Conservation (phyloP, 2,888 invertebrate species). For the Sinelater perroti region DNA sequence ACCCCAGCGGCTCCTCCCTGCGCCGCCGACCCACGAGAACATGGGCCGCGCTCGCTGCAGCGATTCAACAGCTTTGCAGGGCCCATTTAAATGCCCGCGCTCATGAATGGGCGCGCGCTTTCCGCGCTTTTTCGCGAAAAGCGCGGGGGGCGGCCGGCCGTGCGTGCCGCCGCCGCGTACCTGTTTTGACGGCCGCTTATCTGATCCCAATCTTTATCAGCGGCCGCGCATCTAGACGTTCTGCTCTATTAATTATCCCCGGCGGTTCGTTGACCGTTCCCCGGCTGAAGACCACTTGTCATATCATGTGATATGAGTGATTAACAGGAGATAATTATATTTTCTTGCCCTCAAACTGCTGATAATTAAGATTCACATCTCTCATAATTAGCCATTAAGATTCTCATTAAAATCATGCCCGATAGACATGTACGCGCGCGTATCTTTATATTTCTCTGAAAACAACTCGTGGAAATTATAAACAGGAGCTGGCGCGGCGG, state of each 20-base stretch:
- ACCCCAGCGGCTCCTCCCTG: conserved; percentile 45
- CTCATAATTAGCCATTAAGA: conserved; percentile 43
- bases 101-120: conserved; percentile 38
- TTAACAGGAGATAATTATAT: conserved; percentile 53
- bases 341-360: conserved; percentile 52
- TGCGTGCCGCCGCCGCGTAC: conserved; percentile 3
- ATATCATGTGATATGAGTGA: conserved; percentile 52
- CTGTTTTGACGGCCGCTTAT: conserved; percentile 30
- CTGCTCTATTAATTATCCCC: conserved; percentile 33
- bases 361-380: conserved; percentile 46
- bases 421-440: conserved; percentile 26
- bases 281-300: conserved; percentile 47
- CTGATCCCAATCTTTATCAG: conserved; percentile 31
- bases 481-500: not conserved
- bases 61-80: conserved; percentile 38
- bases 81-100: conserved; percentile 40
- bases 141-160: not conserved
- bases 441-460: conserved; percentile 1
- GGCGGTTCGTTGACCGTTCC: conserved; percentile 35
- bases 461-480: not conserved
- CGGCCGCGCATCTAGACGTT: conserved; percentile 28
- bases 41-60: conserved; percentile 30
- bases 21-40: conserved; percentile 32
- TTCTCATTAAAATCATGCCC: conserved; percentile 38
- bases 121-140: too few species aligned